phyloP scores from a whole-genome alignment of 2,888 invertebrate genomes.

The Cheilosia grossa region DNA sequence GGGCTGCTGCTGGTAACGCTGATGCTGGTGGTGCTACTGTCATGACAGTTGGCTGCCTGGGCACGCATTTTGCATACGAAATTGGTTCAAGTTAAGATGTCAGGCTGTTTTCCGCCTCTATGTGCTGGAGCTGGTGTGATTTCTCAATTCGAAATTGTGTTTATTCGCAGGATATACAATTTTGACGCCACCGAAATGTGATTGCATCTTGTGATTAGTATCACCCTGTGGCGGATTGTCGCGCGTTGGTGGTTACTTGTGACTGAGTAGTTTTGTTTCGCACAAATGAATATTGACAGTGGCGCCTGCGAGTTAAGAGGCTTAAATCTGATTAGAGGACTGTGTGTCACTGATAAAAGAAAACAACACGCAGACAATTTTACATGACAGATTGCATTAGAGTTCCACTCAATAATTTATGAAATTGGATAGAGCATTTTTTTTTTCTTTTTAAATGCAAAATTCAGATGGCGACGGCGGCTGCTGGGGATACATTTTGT shows the following conservation, averaged over 20 bases:
- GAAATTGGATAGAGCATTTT: constrained; percentile 37
- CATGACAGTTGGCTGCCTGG: constrained; percentile 55
- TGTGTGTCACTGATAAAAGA: constrained; percentile 60
- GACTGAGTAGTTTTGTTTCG: constrained; percentile 20
- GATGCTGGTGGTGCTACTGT: constrained; percentile 34
- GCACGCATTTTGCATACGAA: constrained; percentile 72
- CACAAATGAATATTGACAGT: constrained; percentile 63
- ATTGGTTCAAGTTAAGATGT: constrained; percentile 72
- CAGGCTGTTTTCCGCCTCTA: constrained; percentile 55
- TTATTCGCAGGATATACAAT: constrained; percentile 19
- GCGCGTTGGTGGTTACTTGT: constrained; percentile 48
- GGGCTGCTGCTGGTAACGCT: constrained; percentile 14
- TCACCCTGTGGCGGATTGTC: constrained; percentile 52
- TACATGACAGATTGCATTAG: constrained; percentile 72
- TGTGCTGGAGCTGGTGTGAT: constrained; percentile 15
- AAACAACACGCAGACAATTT: constrained; percentile 36
- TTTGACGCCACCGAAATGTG: constrained; percentile 72
- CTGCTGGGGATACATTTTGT: constrained; percentile 6
- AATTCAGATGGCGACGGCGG: constrained; percentile 18
- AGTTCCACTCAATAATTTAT: constrained; percentile 64
- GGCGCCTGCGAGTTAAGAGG: constrained; percentile 65
- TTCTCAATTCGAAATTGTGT: constrained; percentile 28
- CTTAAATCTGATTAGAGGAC: constrained; percentile 56
- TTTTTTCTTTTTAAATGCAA: constrained; percentile 35
- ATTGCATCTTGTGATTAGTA: constrained; percentile 65